Percentiles rank a stretch among this genome's conserved stretches.
Evolutionary conservation across 2,888 invertebrate genomes (phyloP).

Genomic region (Sycophila texana): DNA sequence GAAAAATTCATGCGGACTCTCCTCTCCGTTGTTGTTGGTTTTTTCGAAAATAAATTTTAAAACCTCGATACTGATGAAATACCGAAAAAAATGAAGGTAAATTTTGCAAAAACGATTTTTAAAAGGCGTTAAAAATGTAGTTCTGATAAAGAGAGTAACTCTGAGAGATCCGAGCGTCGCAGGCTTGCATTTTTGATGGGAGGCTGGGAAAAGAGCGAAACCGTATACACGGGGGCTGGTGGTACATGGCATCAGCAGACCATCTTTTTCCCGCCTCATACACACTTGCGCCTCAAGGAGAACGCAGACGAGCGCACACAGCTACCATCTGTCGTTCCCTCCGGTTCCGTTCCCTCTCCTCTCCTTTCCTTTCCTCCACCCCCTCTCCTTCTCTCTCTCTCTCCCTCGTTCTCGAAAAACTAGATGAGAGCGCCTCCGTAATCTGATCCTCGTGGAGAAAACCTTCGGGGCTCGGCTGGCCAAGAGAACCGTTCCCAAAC

Average conservation of each 20-base stretch:
- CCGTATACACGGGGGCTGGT: background rate
- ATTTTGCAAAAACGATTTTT: too few species aligned
- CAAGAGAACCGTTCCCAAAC: conserved; percentile 62
- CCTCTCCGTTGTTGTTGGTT: too few species aligned
- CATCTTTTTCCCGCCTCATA: conserved; percentile 6
- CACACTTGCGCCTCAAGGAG: conserved; percentile 31
- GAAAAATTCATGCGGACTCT: too few species aligned
- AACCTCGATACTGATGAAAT: too few species aligned
- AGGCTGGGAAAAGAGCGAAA: background rate
- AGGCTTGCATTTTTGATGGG: background rate
- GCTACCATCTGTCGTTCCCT: conserved; percentile 72
- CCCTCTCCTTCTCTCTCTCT: background rate
- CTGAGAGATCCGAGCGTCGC: conserved; percentile 11
- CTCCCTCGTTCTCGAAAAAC: conserved; percentile 23
- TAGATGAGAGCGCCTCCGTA: conserved; percentile 58
- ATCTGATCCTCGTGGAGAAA: conserved; percentile 68
- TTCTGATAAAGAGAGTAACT: background rate
- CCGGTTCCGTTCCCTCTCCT: conserved; percentile 29
- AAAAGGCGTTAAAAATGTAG: background rate
- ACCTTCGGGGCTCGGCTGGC: conserved; percentile 49
- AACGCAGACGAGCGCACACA: conserved; percentile 54
- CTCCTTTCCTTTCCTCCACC: conserved; percentile 22
- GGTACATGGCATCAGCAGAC: background rate
- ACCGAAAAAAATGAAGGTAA: too few species aligned
- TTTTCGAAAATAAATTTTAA: too few species aligned